These are phyloP conservation scores for Melanotaenia parkinsoni DNA, from an alignment of 2,797 vertebrate species.

Conservation along the genomic window DNA sequence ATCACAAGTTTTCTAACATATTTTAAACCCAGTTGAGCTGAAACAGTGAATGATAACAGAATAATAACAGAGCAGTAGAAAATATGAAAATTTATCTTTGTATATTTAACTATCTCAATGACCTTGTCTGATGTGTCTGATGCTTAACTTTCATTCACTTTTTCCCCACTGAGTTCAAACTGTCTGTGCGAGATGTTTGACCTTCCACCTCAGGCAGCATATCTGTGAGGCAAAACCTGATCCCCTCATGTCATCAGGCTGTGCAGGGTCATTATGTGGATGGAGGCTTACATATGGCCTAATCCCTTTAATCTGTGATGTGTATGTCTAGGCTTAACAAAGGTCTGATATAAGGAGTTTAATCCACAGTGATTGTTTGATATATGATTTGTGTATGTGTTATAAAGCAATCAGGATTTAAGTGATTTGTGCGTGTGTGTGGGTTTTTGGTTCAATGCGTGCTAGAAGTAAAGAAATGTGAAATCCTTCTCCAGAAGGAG, in stretches of 20 bases:
- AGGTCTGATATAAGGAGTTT: slow-evolving; percentile 38
- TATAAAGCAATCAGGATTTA: slow-evolving; percentile 30
- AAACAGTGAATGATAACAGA: neutral
- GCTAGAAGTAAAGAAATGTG: slow-evolving; percentile 11
- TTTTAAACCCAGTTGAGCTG: neutral
- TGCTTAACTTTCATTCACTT: too few relatives aligned
- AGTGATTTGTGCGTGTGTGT: neutral
- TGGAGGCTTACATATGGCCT: slow-evolving; percentile 17
- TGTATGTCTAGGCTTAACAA: slow-evolving; percentile 48
- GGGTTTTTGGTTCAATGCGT: neutral
- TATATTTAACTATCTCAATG: too few relatives aligned
- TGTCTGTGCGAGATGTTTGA: neutral
- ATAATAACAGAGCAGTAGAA: neutral
- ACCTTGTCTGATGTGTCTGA: too few relatives aligned
- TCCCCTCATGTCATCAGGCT: slow-evolving; percentile 15
- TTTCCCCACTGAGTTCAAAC: neutral
- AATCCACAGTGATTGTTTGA: slow-evolving; percentile 52
- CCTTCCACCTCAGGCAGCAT: slow-evolving; percentile 11
- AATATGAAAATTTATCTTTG: too few relatives aligned
- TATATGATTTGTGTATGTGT: slow-evolving; percentile 26
- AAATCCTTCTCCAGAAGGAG: neutral
- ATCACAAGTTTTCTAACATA: neutral
- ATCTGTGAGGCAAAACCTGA: neutral
- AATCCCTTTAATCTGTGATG: slow-evolving; percentile 53
- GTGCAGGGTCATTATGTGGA: slow-evolving; percentile 26